phyloP scores from a whole-genome alignment of 2,888 invertebrate species.

The Xanthorhoe designata region DNA sequence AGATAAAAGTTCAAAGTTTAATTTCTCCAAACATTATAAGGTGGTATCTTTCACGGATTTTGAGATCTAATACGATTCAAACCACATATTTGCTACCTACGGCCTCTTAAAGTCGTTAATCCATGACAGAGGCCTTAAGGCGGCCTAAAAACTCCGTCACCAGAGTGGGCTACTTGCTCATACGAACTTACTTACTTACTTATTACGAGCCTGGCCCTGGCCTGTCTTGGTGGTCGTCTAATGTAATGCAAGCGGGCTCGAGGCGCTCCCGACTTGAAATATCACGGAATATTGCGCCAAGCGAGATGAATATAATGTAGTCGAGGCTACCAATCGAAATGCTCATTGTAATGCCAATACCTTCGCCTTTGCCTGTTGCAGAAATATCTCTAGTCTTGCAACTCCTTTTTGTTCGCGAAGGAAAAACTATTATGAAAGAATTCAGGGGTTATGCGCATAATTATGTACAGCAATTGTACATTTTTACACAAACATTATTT shows the following conservation, averaged over 20 bases:
- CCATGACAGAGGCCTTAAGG: too few species aligned
- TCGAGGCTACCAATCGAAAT: slow-evolving; percentile 45
- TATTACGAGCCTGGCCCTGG: slow-evolving; percentile 41
- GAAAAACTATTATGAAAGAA: background rate
- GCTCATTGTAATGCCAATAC: slow-evolving; percentile 41
- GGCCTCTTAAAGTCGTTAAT: too few species aligned
- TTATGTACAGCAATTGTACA: too few species aligned
- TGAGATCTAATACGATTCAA: too few species aligned
- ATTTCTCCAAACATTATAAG: too few species aligned
- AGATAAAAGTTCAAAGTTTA: too few species aligned
- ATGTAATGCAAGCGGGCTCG: slow-evolving; percentile 71
- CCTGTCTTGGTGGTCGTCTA: slow-evolving; percentile 75
- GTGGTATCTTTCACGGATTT: too few species aligned
- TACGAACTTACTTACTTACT: too few species aligned
- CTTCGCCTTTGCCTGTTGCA: slow-evolving; percentile 29
- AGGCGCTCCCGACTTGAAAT: slow-evolving; percentile 76
- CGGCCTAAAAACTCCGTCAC: too few species aligned
- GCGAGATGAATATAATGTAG: slow-evolving; percentile 63
- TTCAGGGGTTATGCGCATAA: background rate
- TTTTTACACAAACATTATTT: too few species aligned
- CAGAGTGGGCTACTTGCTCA: too few species aligned
- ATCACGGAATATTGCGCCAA: slow-evolving; percentile 69
- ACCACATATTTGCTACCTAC: too few species aligned
- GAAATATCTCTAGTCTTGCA: slow-evolving; percentile 6
- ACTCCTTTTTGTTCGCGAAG: background rate